A percentile compares a stretch with the other conserved stretches of the same genome.
Evolutionary conservation across 2,888 invertebrate genomes (phyloP).

Genomic region (Polymixis lichenea): DNA sequence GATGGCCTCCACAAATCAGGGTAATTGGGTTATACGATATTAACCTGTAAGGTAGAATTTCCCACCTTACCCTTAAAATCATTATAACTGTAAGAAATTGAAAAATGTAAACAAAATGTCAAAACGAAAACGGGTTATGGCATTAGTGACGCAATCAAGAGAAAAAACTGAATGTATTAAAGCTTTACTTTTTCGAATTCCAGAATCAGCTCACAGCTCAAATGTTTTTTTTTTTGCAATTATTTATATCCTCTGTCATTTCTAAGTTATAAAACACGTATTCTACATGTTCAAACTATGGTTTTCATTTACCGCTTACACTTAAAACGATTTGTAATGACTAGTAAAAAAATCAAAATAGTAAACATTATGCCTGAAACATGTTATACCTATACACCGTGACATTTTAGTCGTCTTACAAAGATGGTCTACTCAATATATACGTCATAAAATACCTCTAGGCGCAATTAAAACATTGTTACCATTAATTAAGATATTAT

Average conservation of each 20-base stretch:
- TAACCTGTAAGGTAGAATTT: neutral
- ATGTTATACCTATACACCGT: neutral
- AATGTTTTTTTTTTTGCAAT: neutral
- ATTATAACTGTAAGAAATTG: neutral
- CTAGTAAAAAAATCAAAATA: no score
- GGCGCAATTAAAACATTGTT: no score
- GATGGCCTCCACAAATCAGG: no score
- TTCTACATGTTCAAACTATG: neutral
- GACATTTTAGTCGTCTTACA: no score
- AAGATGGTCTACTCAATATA: no score
- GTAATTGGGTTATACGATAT: no score
- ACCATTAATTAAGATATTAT: no score
- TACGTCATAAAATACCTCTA: no score
- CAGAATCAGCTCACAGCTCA: neutral
- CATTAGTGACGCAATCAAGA: neutral
- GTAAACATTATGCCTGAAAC: neutral
- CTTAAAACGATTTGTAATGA: neutral
- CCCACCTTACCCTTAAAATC: neutral
- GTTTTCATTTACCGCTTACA: neutral
- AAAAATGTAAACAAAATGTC: neutral
- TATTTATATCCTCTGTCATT: neutral
- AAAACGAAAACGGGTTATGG: neutral
- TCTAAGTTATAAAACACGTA: neutral
- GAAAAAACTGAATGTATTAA: neutral
- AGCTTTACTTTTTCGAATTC: neutral